These are phyloP conservation scores for Seriola rivoliana DNA, from an alignment of 2,113 vertebrate genomes.

Conservation along the genomic window DNA sequence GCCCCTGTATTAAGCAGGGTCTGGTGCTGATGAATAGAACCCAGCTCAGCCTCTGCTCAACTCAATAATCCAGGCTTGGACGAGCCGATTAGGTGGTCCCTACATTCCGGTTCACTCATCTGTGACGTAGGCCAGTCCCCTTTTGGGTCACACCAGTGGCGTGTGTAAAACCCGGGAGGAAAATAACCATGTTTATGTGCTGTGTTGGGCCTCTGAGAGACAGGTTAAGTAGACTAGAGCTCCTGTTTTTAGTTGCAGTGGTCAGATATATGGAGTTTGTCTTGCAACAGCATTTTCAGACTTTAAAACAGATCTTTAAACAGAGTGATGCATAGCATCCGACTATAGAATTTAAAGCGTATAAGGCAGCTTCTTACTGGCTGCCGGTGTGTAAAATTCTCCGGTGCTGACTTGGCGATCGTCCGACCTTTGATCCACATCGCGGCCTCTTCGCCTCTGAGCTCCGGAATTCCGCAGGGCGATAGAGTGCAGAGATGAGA, in stretches of 20 bases:
- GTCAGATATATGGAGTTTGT: slow-evolving; percentile 2
- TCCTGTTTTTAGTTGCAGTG: slow-evolving; percentile 1
- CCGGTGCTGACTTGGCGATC: slow-evolving; percentile 76
- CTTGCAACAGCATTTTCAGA: neutral
- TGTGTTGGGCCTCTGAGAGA: neutral
- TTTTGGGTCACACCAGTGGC: slow-evolving; percentile 50
- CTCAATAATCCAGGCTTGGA: slow-evolving; percentile 79
- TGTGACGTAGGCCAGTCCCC: slow-evolving; percentile 60
- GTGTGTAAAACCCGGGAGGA: slow-evolving; percentile 22
- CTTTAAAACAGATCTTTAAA: slow-evolving; percentile 30
- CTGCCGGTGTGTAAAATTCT: slow-evolving; percentile 45
- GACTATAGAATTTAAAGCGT: slow-evolving; percentile 22
- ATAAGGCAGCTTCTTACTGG: slow-evolving; percentile 31
- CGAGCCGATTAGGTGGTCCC: slow-evolving; percentile 77
- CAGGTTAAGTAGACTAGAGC: neutral
- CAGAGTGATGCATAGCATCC: neutral
- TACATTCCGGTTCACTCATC: slow-evolving; percentile 83
- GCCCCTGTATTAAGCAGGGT: slow-evolving; percentile 82
- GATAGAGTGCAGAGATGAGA: slow-evolving; percentile 78
- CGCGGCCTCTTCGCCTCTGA: slow-evolving; percentile 58
- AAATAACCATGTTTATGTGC: slow-evolving; percentile 41
- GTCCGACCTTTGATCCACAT: slow-evolving; percentile 77
- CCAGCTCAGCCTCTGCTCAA: slow-evolving; percentile 70
- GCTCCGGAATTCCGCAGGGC: slow-evolving; percentile 81
- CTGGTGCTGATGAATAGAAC: slow-evolving; percentile 83